phyloP scores from a whole-genome alignment of 2,888 invertebrate genomes.

The Microchrysa polita region DNA sequence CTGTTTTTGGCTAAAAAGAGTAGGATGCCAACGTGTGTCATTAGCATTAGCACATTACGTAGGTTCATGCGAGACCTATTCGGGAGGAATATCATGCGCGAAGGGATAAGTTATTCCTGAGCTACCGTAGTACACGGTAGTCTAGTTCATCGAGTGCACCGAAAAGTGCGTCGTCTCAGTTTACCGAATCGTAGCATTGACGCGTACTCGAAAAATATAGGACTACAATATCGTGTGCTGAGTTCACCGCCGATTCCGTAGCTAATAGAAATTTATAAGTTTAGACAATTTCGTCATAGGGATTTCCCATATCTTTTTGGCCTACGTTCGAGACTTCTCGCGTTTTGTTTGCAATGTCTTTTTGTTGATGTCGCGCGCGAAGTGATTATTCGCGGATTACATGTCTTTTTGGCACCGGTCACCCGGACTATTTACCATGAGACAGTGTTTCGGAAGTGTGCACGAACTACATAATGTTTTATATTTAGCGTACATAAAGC shows the following conservation, averaged over 20 bases:
- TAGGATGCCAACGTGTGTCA: conserved; percentile 19
- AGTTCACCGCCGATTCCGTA: not conserved
- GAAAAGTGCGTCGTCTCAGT: conserved; percentile 19
- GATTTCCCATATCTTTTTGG: conserved; percentile 48
- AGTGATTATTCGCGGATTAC: not conserved
- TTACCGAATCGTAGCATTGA: conserved; percentile 17
- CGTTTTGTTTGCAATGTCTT: conserved; percentile 27
- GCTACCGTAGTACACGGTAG: conserved; percentile 21
- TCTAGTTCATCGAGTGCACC: not conserved
- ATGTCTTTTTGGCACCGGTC: conserved; percentile 18
- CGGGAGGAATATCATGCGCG: conserved; percentile 1
- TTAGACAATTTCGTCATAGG: conserved; percentile 49
- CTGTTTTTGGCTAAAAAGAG: conserved; percentile 1
- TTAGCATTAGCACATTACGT: conserved; percentile 32
- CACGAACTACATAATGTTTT: conserved; percentile 30
- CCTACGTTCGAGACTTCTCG: conserved; percentile 9
- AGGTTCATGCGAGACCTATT: not conserved
- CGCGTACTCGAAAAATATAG: not conserved
- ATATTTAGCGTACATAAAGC: conserved; percentile 28
- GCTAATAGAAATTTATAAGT: conserved; percentile 33
- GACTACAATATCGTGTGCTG: not conserved
- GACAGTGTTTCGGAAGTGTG: conserved; percentile 45
- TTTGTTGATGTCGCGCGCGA: conserved; percentile 14
- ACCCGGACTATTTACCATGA: not conserved
- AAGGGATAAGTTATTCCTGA: conserved; percentile 37